Percentiles rank a stretch among this genome's conserved stretches.
Conservation (phyloP, 2,797 vertebrate genomes). For the Benthosema pterotum region DNA sequence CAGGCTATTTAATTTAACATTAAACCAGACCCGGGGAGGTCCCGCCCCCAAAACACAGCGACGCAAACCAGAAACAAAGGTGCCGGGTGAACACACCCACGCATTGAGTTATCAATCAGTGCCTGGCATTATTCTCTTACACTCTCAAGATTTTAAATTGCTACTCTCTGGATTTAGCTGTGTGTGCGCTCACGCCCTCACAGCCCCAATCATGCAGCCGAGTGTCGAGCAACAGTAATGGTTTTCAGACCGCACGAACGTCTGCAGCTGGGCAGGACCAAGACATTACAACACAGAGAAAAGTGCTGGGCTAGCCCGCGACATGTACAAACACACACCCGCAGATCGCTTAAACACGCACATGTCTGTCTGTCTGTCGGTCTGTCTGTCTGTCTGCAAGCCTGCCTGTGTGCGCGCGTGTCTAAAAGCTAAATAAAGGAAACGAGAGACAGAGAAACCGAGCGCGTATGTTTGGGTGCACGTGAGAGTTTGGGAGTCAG, state of each 20-base stretch:
- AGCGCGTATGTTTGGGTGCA: constrained; percentile 1
- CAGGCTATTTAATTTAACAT: constrained; percentile 32
- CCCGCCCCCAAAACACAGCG: constrained; percentile 21
- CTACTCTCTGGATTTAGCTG: no score
- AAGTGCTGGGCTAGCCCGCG: constrained; percentile 29
- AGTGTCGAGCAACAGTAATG: not conserved
- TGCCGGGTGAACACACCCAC: not conserved
- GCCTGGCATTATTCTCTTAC: no score
- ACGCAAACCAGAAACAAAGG: not conserved
- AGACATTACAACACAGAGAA: constrained; percentile 37
- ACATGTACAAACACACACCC: constrained; percentile 39
- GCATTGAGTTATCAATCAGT: not conserved
- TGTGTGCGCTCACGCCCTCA: no score
- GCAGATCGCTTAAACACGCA: constrained; percentile 32
- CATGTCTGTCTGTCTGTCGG: not conserved
- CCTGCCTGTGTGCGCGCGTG: not conserved
- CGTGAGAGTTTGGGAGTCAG: constrained; percentile 16
- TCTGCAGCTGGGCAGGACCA: constrained; percentile 21
- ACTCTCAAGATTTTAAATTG: no score
- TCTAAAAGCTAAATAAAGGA: constrained; percentile 1
- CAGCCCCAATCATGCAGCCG: no score
- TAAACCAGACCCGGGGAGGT: constrained; percentile 32
- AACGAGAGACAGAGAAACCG: not conserved
- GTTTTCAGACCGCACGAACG: constrained; percentile 21
- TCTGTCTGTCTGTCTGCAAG: constrained; percentile 17